These are phyloP conservation scores for Halichoeres trimaculatus DNA, from an alignment of 2,113 vertebrate species.

Conservation along the genomic window DNA sequence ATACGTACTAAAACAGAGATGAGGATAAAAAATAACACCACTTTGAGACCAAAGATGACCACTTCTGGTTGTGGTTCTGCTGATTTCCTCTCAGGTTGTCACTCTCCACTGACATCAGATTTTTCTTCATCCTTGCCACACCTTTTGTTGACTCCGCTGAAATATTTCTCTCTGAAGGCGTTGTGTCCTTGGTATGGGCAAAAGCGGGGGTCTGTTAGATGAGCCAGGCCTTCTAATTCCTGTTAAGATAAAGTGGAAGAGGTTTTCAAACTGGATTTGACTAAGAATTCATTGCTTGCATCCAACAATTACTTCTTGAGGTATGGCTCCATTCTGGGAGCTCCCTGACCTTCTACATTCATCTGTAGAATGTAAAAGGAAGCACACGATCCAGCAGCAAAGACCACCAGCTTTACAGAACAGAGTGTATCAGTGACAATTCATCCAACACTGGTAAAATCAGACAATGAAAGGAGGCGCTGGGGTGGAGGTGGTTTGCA, in stretches of 20 bases:
- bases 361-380: no score
- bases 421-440: no score
- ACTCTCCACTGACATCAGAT: conserved; percentile 69
- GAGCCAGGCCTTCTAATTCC: conserved; percentile 85
- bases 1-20: conserved; percentile 8
- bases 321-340: not conserved
- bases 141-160: conserved; percentile 94
- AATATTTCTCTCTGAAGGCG: conserved; percentile 98
- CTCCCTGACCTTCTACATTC: no score
- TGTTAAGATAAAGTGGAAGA: conserved; percentile 64
- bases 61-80: not conserved
- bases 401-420: no score
- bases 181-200: conserved; percentile 93
- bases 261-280: not conserved
- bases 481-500: no score
- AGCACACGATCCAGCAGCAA: no score
- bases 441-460: no score
- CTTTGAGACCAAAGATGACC: conserved; percentile 6
- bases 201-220: conserved; percentile 82
- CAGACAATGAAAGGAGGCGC: no score
- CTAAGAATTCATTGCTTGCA: not conserved
- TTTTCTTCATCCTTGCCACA: conserved; percentile 86
- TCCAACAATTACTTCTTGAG: no score
- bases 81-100: not conserved
- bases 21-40: conserved; percentile 21